A percentile compares a stretch with the other conserved stretches of the same genome.
These are phyloP conservation scores for Ophiodon elongatus DNA, from an alignment of 2,113 vertebrate genomes.

Conservation along the genomic window DNA sequence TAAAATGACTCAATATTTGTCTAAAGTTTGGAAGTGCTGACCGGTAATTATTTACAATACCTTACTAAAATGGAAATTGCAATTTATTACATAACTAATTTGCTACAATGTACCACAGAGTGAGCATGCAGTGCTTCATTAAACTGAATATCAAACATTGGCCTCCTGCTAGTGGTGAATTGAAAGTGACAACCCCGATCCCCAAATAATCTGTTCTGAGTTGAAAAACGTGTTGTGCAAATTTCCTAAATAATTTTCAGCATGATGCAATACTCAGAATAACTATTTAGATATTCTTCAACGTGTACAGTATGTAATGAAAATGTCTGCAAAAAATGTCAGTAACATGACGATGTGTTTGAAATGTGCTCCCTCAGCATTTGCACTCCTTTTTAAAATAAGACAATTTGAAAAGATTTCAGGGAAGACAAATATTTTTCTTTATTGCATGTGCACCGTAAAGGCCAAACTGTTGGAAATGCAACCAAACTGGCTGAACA, in stretches of 20 bases:
- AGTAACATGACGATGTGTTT: conserved; percentile 28
- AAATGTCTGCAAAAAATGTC: conserved; percentile 37
- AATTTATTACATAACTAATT: background rate
- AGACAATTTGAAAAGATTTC: conserved; percentile 13
- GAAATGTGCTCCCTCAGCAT: conserved; percentile 35
- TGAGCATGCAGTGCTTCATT: background rate
- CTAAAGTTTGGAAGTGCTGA: background rate
- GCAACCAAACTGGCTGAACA: conserved; percentile 22
- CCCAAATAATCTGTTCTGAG: background rate
- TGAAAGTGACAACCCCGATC: conserved; percentile 11
- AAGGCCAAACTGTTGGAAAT: conserved; percentile 22
- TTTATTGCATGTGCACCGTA: conserved; percentile 64
- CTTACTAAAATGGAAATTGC: background rate
- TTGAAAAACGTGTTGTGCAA: conserved; percentile 36
- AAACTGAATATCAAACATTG: background rate
- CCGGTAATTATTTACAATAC: background rate
- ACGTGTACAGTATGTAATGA: conserved; percentile 38
- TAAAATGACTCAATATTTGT: background rate
- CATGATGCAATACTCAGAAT: conserved; percentile 56
- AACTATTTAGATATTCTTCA: conserved; percentile 20
- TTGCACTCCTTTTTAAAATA: conserved; percentile 46
- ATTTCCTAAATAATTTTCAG: conserved; percentile 27
- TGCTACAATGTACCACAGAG: background rate
- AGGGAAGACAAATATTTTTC: conserved; percentile 33
- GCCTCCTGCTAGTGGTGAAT: conserved; percentile 2